These are phyloP conservation scores for Papilio aristodemus DNA, from an alignment of 1,140 invertebrate species.

Conservation along the genomic window DNA sequence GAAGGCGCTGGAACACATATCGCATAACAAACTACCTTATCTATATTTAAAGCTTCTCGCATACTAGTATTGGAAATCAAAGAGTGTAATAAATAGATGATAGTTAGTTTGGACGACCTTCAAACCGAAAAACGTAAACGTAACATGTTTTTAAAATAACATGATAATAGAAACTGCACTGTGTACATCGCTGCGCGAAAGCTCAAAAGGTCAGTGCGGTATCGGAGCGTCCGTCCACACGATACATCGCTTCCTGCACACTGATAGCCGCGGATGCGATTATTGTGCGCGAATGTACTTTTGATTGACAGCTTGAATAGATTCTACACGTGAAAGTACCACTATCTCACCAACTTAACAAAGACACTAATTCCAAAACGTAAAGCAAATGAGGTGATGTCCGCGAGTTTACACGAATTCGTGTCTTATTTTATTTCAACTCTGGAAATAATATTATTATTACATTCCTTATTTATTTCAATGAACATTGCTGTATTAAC, in stretches of 20 bases:
- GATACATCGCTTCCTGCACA: slow-evolving; percentile 23
- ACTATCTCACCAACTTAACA: neutral
- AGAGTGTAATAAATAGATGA: too few species aligned
- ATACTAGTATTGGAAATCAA: slow-evolving; percentile 33
- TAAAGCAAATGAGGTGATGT: neutral
- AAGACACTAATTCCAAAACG: neutral
- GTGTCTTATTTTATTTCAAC: too few species aligned
- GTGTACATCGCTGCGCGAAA: slow-evolving; percentile 16
- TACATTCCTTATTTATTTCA: too few species aligned
- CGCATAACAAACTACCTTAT: slow-evolving; percentile 54
- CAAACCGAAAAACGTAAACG: too few species aligned
- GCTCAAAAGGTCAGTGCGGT: slow-evolving; percentile 19
- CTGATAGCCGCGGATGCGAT: slow-evolving; percentile 1
- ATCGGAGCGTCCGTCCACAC: slow-evolving; percentile 5
- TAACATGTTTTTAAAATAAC: neutral
- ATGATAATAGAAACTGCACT: neutral
- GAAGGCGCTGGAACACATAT: slow-evolving; percentile 35
- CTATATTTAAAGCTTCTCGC: slow-evolving; percentile 32
- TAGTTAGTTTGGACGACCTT: too few species aligned
- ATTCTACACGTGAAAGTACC: neutral
- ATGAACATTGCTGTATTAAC: too few species aligned
- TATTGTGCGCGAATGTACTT: slow-evolving; percentile 2
- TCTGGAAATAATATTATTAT: too few species aligned
- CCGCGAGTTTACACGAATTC: too few species aligned
- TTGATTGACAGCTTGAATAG: slow-evolving; percentile 25